These are phyloP conservation scores for Monochamus alternatus DNA, from an alignment of 2,888 invertebrate genomes.

Conservation along the genomic window DNA sequence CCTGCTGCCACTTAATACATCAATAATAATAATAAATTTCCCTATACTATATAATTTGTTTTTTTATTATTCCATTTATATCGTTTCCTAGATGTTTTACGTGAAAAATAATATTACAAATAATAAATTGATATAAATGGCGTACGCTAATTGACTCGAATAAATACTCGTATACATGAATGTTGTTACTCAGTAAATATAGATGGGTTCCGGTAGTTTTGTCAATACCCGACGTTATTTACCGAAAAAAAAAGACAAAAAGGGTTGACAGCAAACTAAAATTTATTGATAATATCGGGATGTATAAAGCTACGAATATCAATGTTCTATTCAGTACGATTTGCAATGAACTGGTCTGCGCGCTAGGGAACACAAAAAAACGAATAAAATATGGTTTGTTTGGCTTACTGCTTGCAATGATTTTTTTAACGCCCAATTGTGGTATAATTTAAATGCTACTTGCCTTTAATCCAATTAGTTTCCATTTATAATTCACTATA, in stretches of 20 bases:
- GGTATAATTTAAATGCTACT: not conserved
- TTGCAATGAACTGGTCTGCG: not conserved
- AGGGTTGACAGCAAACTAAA: not conserved
- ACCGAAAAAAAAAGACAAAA: not conserved
- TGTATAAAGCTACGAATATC: not conserved
- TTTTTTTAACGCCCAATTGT: not conserved
- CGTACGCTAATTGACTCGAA: too few species aligned
- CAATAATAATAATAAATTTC: too few species aligned
- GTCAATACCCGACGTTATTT: not conserved
- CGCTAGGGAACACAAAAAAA: not conserved
- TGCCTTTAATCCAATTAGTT: not conserved
- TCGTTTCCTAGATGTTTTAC: too few species aligned
- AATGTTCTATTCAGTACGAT: not conserved
- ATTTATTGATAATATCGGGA: not conserved
- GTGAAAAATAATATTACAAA: too few species aligned
- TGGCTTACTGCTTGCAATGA: not conserved
- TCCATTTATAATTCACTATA: too few species aligned
- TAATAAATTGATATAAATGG: too few species aligned
- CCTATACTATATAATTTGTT: too few species aligned
- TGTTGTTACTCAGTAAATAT: not conserved
- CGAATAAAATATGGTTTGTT: not conserved
- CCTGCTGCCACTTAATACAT: too few species aligned
- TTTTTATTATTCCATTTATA: too few species aligned
- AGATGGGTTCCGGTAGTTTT: not conserved
- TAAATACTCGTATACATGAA: not conserved